Percentiles rank a stretch among this genome's conserved stretches.
phyloP scores from a whole-genome alignment of 35 echinoderm and acorn worm genomes.

The Diadema setosum region DNA sequence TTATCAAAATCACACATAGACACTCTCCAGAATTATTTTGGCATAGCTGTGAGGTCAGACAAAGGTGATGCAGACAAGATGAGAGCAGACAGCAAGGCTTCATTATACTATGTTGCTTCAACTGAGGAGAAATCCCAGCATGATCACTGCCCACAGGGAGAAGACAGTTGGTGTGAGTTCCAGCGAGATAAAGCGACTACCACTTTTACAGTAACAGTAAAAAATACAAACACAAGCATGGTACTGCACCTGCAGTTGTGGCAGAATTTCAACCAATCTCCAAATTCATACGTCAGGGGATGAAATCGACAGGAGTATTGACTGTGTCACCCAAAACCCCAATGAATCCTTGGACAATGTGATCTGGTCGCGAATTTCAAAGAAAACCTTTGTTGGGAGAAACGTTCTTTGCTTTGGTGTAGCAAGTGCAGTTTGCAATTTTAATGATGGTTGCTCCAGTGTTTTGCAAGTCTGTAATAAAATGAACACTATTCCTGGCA shows the following conservation, averaged over 20 bases:
- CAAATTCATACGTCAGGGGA: not conserved
- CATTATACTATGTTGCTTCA: conserved; percentile 25
- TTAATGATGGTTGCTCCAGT: not conserved
- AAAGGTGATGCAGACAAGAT: conserved; percentile 35
- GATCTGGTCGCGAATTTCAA: not conserved
- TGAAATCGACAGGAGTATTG: not conserved
- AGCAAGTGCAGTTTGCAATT: not conserved
- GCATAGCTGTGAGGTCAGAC: conserved; percentile 40
- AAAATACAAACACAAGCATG: not conserved
- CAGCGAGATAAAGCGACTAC: not conserved
- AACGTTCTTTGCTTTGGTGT: not conserved
- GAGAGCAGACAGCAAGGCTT: conserved; percentile 19
- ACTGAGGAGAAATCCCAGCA: conserved; percentile 14
- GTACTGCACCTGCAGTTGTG: not conserved
- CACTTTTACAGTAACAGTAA: no score
- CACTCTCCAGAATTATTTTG: conserved; percentile 64
- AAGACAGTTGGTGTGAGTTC: not conserved
- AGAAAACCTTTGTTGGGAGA: not conserved
- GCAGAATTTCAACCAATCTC: not conserved
- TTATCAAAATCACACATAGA: conserved; percentile 39
- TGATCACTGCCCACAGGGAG: conserved; percentile 14
- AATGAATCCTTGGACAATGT: not conserved
- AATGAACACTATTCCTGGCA: not conserved
- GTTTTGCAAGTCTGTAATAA: not conserved
- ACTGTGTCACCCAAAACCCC: not conserved